Evolutionary conservation across 2,113 vertebrate genomes (phyloP), one percentile per base, ranked within the genome.

Genomic region (Acanthisitta chloris): DNA sequence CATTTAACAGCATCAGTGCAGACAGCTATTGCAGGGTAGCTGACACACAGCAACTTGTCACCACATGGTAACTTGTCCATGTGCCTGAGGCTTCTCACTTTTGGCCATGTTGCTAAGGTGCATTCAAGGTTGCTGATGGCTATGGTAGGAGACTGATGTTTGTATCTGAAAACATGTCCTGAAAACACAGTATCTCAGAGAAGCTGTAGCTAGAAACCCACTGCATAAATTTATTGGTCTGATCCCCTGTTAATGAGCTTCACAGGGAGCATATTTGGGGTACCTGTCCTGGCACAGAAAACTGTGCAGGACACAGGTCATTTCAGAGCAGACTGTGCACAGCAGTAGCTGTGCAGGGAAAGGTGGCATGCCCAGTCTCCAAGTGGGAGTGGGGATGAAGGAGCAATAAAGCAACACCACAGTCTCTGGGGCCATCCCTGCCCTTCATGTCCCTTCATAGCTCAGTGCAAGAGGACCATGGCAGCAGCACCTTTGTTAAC

Each of bases 181-280:
- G 80, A 72, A 79, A 93, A 23, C 11, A 34, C 42, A n/a, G 25
- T 14, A 2, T 64, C n/a, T 62, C 18, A 6, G 43, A 94, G 46
- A 71, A 16, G n/a, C 40, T 51, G 57, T 81, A 72, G 61, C 17
- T 71, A 29, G 34, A 70, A 90, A 62, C 18, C 11, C 0, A 0
- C 31, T 1, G 1, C 49, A 20, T 34, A 51, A 55, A 59, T 16
- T 40, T 14, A 7, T 38, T 67, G 49, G 1, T 78, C 66, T 65
- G 42, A 54, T 38, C 17, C 17, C 33, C 59, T 14, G 3, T 24
- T 57, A 57, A 55, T 33, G 26, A 33, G 13, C 38, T 84, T 34
- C 21, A 11, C 1, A 1, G 43, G 34, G 42, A 71, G 3, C 12
- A 9, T 15, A 12, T 2, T 4, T 18, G 14, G 12, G 33, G 2